Evolutionary conservation across 1,140 invertebrate genomes (phyloP).

Genomic region (Euglossa dilemma): DNA sequence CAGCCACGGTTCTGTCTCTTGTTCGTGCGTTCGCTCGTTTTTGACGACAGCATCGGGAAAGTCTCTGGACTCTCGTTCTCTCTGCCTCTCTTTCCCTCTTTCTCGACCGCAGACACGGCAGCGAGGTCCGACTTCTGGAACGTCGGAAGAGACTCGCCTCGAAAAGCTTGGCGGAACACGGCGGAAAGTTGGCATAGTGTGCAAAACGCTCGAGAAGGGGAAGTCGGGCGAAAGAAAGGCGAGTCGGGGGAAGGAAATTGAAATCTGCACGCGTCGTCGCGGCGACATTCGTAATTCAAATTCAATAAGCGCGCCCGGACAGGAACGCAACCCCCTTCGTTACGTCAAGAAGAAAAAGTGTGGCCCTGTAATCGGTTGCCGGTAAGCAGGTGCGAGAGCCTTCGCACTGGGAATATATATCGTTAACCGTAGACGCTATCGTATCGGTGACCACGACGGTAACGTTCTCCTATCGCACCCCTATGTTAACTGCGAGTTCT

Average conservation of each 20-base stretch:
- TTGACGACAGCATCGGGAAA: slow-evolving; percentile 56
- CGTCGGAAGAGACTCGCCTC: not conserved
- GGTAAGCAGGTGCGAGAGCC: slow-evolving; percentile 50
- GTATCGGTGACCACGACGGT: slow-evolving; percentile 39
- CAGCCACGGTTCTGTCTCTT: slow-evolving; percentile 62
- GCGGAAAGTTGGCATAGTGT: not conserved
- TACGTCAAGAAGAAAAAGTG: slow-evolving; percentile 51
- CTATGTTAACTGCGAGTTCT: slow-evolving; percentile 56
- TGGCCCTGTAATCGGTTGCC: slow-evolving; percentile 33
- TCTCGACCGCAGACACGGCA: not conserved
- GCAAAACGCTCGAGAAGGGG: not conserved
- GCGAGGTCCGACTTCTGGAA: not conserved
- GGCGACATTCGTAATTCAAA: slow-evolving; percentile 13
- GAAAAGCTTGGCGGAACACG: no score
- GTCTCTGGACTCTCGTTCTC: slow-evolving; percentile 13
- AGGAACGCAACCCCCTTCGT: slow-evolving; percentile 6
- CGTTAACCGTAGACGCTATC: slow-evolving; percentile 47
- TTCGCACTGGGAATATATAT: slow-evolving; percentile 42
- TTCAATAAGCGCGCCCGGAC: slow-evolving; percentile 2
- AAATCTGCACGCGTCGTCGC: slow-evolving; percentile 15
- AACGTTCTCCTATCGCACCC: slow-evolving; percentile 61
- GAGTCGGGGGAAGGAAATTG: not conserved
- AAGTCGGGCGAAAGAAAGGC: not conserved
- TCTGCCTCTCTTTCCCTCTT: not conserved
- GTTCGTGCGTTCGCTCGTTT: slow-evolving; percentile 65